Evolutionary conservation across 2,888 invertebrate genomes (phyloP).

Genomic region (Nowickia ferox): DNA sequence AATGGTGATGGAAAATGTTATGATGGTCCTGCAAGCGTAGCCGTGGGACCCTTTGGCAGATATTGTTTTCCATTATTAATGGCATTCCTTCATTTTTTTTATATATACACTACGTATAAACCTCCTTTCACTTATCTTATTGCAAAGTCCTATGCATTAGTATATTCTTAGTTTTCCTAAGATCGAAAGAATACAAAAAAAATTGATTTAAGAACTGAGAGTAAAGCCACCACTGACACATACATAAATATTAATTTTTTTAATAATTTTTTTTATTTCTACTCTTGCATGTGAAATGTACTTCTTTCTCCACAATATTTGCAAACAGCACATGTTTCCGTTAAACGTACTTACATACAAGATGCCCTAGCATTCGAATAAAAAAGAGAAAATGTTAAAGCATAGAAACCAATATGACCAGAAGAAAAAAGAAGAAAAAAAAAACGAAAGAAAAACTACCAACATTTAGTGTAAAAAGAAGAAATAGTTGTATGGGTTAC

Average conservation of each 20-base stretch:
- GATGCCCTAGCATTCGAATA: neutral
- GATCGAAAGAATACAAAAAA: too few relatives aligned
- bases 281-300: conserved; percentile 3
- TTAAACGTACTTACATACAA: conserved; percentile 19
- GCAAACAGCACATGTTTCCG: conserved; percentile 47
- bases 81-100: too few relatives aligned
- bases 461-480: conserved; percentile 12
- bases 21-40: too few relatives aligned
- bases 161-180: too few relatives aligned
- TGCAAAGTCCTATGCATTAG: too few relatives aligned
- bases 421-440: conserved; percentile 1
- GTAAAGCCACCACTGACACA: too few relatives aligned
- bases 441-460: conserved; percentile 9
- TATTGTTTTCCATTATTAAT: too few relatives aligned
- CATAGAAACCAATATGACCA: conserved; percentile 14
- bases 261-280: neutral
- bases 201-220: neutral
- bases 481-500: neutral
- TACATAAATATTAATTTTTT: too few relatives aligned
- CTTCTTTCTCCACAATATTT: conserved; percentile 2
- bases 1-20: too few relatives aligned
- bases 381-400: conserved; percentile 13
- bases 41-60: too few relatives aligned
- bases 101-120: too few relatives aligned
- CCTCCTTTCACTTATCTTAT: too few relatives aligned